Evolutionary conservation across 2,797 vertebrate genomes (phyloP).

Genomic region (Hyperoplus lanceolatus): DNA sequence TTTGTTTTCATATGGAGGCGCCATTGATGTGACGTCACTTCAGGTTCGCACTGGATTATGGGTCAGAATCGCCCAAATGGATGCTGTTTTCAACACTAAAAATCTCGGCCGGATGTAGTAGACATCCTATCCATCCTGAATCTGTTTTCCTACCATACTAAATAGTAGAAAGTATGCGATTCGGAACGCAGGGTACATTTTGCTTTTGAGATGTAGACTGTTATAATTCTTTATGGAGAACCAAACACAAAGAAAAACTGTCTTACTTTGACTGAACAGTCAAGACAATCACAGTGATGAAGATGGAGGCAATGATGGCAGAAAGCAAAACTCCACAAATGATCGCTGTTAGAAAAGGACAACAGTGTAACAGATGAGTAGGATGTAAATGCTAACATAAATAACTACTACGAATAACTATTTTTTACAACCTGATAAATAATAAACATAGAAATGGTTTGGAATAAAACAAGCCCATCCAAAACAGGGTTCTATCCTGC

Average conservation of each 20-base stretch:
- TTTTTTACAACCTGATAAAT: background rate
- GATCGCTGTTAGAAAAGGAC: constrained; percentile 68
- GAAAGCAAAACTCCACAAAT: constrained; percentile 81
- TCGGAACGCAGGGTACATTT: background rate
- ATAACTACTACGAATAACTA: too few species aligned
- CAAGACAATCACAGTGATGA: constrained; percentile 71
- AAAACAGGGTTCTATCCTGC: background rate
- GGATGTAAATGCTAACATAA: background rate
- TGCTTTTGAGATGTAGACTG: background rate
- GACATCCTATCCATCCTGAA: too few species aligned
- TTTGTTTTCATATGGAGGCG: too few species aligned
- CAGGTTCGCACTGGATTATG: too few species aligned
- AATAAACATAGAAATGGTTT: background rate
- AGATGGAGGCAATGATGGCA: constrained; percentile 52
- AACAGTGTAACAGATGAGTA: constrained; percentile 3
- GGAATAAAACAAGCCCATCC: background rate
- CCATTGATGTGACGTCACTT: too few species aligned
- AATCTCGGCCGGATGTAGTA: too few species aligned
- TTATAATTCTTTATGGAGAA: background rate
- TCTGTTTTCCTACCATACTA: too few species aligned
- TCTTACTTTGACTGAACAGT: constrained; percentile 78
- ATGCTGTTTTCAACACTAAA: too few species aligned
- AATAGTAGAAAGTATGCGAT: too few species aligned
- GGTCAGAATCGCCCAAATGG: too few species aligned
- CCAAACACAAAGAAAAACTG: background rate